Base-by-base conservation (phyloP, 2,797 vertebrate species). In the Loris lydekkerianus region DNA sequence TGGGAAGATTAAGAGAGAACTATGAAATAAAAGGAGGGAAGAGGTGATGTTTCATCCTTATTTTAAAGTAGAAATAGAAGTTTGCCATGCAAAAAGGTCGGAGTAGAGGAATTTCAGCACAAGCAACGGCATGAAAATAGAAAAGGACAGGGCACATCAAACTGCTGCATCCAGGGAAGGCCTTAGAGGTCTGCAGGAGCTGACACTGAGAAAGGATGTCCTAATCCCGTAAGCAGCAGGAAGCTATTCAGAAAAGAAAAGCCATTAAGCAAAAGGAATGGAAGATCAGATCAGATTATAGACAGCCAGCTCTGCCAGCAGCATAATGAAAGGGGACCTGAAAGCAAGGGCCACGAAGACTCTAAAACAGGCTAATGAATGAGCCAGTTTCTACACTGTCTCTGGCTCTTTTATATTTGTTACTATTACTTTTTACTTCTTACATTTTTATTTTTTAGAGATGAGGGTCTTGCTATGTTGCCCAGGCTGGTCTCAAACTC, bases 211-310 rank as follows among this genome's bases (percentile, higher is more conserved):
- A 37, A 89, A 87, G 21, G 14, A 17, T 31, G 1, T 1, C 5
- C 63, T 53, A 18, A 82, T 17, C 43, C 83, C 7, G 2, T 14
- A 86, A 63, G 69, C 75, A 82, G 60, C 20, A 37, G 86, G 63
- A 92, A 61, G 14, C 61, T 20, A 77, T 86, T 49, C 87, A 84
- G 63, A 40, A 73, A 56, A 85, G 70, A 61, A 78, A 92, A 43
- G 53, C 34, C 43, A 60, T 93, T 77, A 92, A 86, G 58, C 23
- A 78, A 85, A 90, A 61, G 7, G 92, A 56, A 18, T 5, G 1
- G 86, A n/a, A 90, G 31, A 53, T 84, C 37, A 53, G 86, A 86
- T 80, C 70, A 73, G 67, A 85, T 56, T n/a, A 84, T 21, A 86
- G 23, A 40, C 4, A 53, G 61, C 4, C 49, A 58, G 78, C 86